Conservation (phyloP, 2,113 vertebrate species). For the Formicarius rufipectus region DNA sequence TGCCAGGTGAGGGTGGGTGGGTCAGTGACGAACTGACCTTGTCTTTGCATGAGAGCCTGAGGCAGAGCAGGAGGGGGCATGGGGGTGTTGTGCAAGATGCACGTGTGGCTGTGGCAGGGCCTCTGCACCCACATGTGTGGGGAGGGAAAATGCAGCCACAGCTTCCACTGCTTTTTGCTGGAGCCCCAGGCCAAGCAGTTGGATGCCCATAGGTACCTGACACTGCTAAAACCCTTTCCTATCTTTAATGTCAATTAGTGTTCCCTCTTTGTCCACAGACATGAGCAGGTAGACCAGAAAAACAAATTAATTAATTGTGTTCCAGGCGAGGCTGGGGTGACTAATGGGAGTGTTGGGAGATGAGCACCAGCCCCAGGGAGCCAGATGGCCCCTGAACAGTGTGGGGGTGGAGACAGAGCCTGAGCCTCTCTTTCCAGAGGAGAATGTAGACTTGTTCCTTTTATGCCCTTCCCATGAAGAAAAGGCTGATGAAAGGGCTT, state of each 20-base stretch:
- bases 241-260: not conserved
- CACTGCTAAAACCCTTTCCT: not conserved
- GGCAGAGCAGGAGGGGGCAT: not conserved
- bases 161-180: not conserved
- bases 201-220: not conserved
- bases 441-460: not conserved
- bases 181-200: not conserved
- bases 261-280: not conserved
- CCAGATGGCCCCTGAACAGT: too few relatives aligned
- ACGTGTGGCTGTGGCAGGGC: not conserved
- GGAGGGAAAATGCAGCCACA: not conserved
- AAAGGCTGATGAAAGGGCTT: not conserved
- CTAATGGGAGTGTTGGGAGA: not conserved
- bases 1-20: not conserved
- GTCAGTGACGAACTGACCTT: not conserved
- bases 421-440: not conserved
- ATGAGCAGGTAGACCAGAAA: not conserved
- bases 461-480: not conserved
- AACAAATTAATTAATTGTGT: not conserved
- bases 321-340: not conserved
- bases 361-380: not conserved
- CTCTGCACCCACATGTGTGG: rapidly evolving
- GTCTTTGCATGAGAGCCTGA: not conserved
- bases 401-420: too few relatives aligned
- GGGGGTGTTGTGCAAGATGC: not conserved